These are phyloP conservation scores for Merluccius polli DNA, from an alignment of 2,797 vertebrate species.

Conservation along the genomic window DNA sequence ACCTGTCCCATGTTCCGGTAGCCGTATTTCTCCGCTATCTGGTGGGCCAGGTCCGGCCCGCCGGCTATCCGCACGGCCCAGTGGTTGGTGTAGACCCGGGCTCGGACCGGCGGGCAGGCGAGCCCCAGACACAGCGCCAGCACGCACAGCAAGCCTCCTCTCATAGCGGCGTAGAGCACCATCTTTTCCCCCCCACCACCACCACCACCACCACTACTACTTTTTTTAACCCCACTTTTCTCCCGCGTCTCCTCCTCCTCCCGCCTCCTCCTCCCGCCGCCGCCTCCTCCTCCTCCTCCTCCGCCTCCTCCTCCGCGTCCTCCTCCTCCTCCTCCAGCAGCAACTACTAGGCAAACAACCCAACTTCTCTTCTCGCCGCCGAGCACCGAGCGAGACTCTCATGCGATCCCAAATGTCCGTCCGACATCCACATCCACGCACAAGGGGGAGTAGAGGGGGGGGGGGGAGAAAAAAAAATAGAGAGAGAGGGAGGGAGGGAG, in stretches of 20 bases:
- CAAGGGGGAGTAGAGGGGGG: constrained; percentile 26
- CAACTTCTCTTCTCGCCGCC: constrained; percentile 70
- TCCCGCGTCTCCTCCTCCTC: constrained; percentile 44
- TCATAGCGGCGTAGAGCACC: constrained; percentile 77
- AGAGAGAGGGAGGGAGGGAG: constrained; percentile 15
- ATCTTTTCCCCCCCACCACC: constrained; percentile 34
- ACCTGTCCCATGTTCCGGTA: constrained; percentile 98
- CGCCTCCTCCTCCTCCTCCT: constrained; percentile 44
- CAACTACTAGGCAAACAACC: constrained; percentile 65
- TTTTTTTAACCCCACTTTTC: constrained; percentile 66
- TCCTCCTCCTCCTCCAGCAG: background rate
- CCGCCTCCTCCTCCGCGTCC: constrained; percentile 56
- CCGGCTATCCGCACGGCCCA: constrained; percentile 95
- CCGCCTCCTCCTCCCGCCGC: constrained; percentile 56
- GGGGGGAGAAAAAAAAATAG: constrained; percentile 17
- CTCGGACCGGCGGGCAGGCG: constrained; percentile 80
- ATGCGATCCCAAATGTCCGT: constrained; percentile 62
- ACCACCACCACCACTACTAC: constrained; percentile 52
- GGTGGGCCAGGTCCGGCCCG: constrained; percentile 82
- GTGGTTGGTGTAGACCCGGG: constrained; percentile 98
- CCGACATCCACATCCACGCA: constrained; percentile 52
- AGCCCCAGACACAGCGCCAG: constrained; percentile 83
- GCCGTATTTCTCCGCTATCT: constrained; percentile 94
- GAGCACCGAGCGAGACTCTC: constrained; percentile 62
- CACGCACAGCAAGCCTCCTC: constrained; percentile 76